Evolutionary conservation across 37 sponge, comb jelly and placozoan species (phyloP), one percentile per base, ranked within the genome.

Genomic region (Halichondria panicea): DNA sequence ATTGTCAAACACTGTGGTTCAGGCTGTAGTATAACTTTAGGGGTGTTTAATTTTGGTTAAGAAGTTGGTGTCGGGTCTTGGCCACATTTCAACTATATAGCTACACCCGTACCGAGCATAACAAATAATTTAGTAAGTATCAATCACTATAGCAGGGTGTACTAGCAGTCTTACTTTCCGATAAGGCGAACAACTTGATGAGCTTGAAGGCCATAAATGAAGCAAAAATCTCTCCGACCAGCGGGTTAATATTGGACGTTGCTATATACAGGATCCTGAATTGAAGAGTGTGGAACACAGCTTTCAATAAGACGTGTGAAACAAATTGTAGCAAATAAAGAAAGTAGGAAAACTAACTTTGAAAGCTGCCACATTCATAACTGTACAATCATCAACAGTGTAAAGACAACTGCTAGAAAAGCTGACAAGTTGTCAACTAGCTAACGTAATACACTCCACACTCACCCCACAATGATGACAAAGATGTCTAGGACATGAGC

Each of bases 381-480:
- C n/a, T n/a, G n/a, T n/a, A n/a, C n/a, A n/a, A n/a, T n/a, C n/a
- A n/a, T n/a, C n/a, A n/a, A n/a, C n/a, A n/a, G n/a, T n/a, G n/a
- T n/a, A 48, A 48, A 48, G 15, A 48, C 52, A 48, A 48, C 52
- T 15, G 15, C 52, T 19, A 19, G 13, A 48, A 48, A 48, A 15
- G 52, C 13, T 19, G 15, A 48, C n/a, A n/a, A n/a, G n/a, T n/a
- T n/a, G n/a, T n/a, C n/a, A n/a, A n/a, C n/a, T n/a, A n/a, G 15
- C 13, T 11, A 48, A 48, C 52, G 15, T 15, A 36, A 65, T 22
- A 65, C 9, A n/a, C 21, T 38, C 21, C 4, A 22, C 1, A 0
- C 80, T 84, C 40, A 91, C 92, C 92, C 87, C 38, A 86, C 63
- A 30, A 88, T 2, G 42, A 88, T 79, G 48, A 77, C 41, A 3